These are phyloP conservation scores for Cephus rjabovi DNA, from an alignment of 2,888 invertebrate species.

Conservation along the genomic window DNA sequence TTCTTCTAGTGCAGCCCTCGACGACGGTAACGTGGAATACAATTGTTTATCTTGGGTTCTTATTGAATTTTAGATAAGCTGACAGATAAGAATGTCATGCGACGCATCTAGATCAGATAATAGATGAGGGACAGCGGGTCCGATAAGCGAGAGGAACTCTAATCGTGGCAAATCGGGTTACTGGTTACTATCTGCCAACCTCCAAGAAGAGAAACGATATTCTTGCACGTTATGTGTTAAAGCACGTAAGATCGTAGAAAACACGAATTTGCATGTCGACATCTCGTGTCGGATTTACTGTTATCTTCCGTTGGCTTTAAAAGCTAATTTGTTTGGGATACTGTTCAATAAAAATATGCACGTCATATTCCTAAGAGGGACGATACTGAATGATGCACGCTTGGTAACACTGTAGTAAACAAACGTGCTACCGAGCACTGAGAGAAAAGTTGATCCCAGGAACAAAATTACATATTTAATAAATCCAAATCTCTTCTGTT, in stretches of 20 bases:
- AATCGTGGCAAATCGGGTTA: neutral
- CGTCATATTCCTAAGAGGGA: neutral
- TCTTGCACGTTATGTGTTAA: neutral
- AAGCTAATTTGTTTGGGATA: neutral
- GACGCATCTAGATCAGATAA: conserved; percentile 50
- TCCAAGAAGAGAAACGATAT: neutral
- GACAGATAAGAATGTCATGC: conserved; percentile 40
- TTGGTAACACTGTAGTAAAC: conserved; percentile 2
- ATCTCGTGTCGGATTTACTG: neutral
- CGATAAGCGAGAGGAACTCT: neutral
- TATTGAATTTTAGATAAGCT: conserved; percentile 48
- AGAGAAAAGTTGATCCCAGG: neutral
- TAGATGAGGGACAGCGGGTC: conserved; percentile 31
- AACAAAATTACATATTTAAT: no score
- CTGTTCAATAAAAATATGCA: neutral
- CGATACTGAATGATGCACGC: neutral
- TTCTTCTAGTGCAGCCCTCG: conserved; percentile 5
- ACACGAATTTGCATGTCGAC: neutral
- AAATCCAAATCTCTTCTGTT: neutral
- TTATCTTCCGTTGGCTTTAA: neutral
- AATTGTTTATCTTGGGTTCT: conserved; percentile 38
- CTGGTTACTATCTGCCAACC: conserved; percentile 4
- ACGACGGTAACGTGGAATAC: conserved; percentile 22
- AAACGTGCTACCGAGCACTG: neutral
- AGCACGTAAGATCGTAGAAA: neutral